phyloP scores from a whole-genome alignment of 2,888 invertebrate genomes.

The Caenorhabditis sp. region DNA sequence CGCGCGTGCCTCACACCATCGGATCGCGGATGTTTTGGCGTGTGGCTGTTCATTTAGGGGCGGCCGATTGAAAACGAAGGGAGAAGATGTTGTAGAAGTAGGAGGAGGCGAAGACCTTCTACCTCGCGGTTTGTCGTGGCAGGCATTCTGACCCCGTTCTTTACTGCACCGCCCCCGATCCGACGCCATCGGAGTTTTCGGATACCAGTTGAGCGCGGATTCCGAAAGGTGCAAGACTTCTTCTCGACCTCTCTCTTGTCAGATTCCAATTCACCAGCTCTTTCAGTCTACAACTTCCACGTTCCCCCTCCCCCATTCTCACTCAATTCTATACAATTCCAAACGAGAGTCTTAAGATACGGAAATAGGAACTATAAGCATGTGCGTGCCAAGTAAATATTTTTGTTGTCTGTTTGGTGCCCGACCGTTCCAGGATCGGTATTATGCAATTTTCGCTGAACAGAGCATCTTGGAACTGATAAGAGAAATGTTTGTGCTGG shows the following conservation, averaged over 20 bases:
- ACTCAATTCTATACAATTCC: constrained; percentile 38
- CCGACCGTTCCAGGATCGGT: constrained; percentile 61
- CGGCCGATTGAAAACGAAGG: constrained; percentile 46
- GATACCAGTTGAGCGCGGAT: constrained; percentile 28
- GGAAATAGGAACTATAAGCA: constrained; percentile 41
- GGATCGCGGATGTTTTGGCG: constrained; percentile 68
- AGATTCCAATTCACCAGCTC: not conserved
- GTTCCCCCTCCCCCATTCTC: not conserved
- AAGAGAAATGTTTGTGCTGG: constrained; percentile 42
- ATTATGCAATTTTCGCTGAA: constrained; percentile 57
- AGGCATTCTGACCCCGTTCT: constrained; percentile 70
- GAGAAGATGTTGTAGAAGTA: constrained; percentile 22
- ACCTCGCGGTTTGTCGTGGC: constrained; percentile 65
- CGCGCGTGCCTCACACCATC: constrained; percentile 64
- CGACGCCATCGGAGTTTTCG: constrained; percentile 48
- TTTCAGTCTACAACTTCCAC: not conserved
- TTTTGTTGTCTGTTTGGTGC: constrained; percentile 59
- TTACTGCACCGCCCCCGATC: constrained; percentile 57
- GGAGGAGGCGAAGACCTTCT: constrained; percentile 42
- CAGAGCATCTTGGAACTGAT: constrained; percentile 49
- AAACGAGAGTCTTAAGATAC: constrained; percentile 13
- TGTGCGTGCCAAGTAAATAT: constrained; percentile 60
- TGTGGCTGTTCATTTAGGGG: constrained; percentile 63
- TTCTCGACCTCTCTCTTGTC: no score
- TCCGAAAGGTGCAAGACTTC: constrained; percentile 26